These are phyloP conservation scores for Drosophila glabriapex DNA, from an alignment of 2,888 invertebrate genomes.

Conservation along the genomic window DNA sequence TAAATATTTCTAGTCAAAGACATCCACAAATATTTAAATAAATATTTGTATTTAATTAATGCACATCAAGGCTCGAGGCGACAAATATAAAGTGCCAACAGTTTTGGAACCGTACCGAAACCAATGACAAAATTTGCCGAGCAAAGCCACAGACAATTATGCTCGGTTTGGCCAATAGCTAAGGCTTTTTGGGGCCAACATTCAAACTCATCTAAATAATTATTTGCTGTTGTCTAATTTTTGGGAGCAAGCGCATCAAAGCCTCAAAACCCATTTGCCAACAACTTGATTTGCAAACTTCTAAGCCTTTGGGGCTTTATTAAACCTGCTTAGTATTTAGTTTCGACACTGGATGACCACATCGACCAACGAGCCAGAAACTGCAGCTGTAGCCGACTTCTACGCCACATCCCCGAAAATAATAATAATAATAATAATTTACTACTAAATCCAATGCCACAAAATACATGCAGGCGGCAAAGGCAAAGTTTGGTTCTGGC, in stretches of 20 bases:
- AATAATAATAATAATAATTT: constrained; percentile 70
- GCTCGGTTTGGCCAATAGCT: constrained; percentile 10
- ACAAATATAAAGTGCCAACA: constrained; percentile 4
- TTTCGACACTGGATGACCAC: constrained; percentile 68
- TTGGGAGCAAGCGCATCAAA: constrained; percentile 32
- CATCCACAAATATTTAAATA: constrained; percentile 12
- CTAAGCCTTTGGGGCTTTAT: constrained; percentile 23
- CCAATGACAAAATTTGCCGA: constrained; percentile 40
- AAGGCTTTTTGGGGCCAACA: constrained; percentile 11
- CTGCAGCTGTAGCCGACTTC: constrained; percentile 56
- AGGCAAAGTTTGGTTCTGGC: constrained; percentile 27
- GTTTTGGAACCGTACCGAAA: constrained; percentile 14
- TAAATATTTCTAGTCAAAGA: too few relatives aligned
- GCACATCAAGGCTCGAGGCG: constrained; percentile 14
- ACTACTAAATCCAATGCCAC: constrained; percentile 58
- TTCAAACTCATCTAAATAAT: constrained; percentile 58
- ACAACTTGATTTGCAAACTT: constrained; percentile 49
- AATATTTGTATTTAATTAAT: constrained; percentile 22
- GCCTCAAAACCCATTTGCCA: constrained; percentile 59
- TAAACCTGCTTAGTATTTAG: constrained; percentile 67
- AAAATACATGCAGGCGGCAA: constrained; percentile 43
- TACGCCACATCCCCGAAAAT: constrained; percentile 16
- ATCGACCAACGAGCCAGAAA: constrained; percentile 46
- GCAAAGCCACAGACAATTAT: constrained; percentile 61
- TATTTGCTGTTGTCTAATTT: constrained; percentile 65